phyloP scores from a whole-genome alignment of 1,140 invertebrate genomes.

The Bombyx mandarina region DNA sequence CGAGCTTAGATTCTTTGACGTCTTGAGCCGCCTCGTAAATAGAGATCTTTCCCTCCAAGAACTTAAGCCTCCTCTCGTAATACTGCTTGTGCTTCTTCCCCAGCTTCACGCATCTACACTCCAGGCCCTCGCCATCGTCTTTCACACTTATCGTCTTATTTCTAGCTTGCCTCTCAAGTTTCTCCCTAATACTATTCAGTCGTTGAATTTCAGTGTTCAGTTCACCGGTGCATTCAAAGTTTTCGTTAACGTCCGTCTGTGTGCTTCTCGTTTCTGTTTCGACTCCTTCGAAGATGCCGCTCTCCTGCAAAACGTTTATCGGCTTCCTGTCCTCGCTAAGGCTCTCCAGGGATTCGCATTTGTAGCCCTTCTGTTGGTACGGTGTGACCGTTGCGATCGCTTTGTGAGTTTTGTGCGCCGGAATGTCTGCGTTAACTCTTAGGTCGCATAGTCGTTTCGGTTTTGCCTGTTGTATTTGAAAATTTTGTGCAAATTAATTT shows the following conservation, averaged over 20 bases:
- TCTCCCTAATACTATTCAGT: slow-evolving; percentile 71
- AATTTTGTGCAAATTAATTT: slow-evolving; percentile 16
- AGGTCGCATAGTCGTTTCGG: slow-evolving; percentile 57
- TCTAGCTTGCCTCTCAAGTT: slow-evolving; percentile 68
- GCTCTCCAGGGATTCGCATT: slow-evolving; percentile 55
- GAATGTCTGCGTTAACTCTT: slow-evolving; percentile 46
- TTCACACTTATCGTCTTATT: slow-evolving; percentile 62
- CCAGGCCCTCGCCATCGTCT: slow-evolving; percentile 47
- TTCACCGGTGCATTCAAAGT: slow-evolving; percentile 60
- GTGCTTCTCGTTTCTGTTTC: slow-evolving; percentile 67
- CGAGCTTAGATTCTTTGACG: slow-evolving; percentile 70
- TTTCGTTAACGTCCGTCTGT: slow-evolving; percentile 70
- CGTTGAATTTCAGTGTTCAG: slow-evolving; percentile 71
- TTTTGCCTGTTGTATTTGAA: slow-evolving; percentile 43
- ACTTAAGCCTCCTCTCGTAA: slow-evolving; percentile 73
- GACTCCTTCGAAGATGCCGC: slow-evolving; percentile 75
- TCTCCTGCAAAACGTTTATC: slow-evolving; percentile 72
- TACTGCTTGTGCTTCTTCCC: slow-evolving; percentile 71
- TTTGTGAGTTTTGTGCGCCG: slow-evolving; percentile 59
- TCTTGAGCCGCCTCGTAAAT: slow-evolving; percentile 75
- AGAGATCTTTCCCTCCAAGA: slow-evolving; percentile 72
- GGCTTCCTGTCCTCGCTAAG: slow-evolving; percentile 57
- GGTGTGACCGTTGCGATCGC: slow-evolving; percentile 68
- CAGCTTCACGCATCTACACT: slow-evolving; percentile 62
- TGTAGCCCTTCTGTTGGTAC: slow-evolving; percentile 62